These are phyloP conservation scores for Syngnathus scovelli DNA, from an alignment of 2,113 vertebrate genomes.

Conservation along the genomic window DNA sequence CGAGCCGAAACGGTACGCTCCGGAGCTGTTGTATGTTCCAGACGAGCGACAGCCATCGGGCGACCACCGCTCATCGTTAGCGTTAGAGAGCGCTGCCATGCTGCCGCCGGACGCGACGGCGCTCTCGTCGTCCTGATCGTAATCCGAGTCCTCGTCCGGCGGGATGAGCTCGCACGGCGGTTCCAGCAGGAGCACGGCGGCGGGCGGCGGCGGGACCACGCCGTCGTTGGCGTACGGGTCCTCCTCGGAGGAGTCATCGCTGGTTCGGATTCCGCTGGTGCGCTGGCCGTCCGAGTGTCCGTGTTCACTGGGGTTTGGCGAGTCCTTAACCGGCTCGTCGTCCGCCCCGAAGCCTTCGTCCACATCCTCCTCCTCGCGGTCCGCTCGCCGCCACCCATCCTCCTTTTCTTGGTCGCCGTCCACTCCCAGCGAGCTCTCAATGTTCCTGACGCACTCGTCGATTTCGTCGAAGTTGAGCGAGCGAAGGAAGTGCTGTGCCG, in stretches of 20 bases:
- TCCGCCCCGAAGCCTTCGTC: constrained; percentile 94
- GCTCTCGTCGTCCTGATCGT: constrained; percentile 86
- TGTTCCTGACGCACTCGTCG: constrained; percentile 90
- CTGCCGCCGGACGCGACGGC: constrained; percentile 85
- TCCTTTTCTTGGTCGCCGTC: constrained; percentile 41
- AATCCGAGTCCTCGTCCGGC: constrained; percentile 85
- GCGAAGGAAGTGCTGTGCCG: constrained; percentile 92
- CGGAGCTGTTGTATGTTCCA: constrained; percentile 90
- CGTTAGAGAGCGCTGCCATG: constrained; percentile 77
- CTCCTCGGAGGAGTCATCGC: constrained; percentile 94
- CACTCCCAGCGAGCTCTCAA: constrained; percentile 79
- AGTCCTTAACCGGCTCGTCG: constrained; percentile 94
- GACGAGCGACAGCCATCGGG: constrained; percentile 84
- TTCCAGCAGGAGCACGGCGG: constrained; percentile 63
- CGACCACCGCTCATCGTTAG: constrained; percentile 85
- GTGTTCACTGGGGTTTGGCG: constrained; percentile 92
- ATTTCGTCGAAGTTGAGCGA: constrained; percentile 97
- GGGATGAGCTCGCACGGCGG: constrained; percentile 77
- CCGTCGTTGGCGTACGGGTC: constrained; percentile 94
- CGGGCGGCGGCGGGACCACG: constrained; percentile 61
- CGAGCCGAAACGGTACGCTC: constrained; percentile 88
- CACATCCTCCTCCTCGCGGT: constrained; percentile 85
- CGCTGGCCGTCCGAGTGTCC: constrained; percentile 92
- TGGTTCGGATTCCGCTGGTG: constrained; percentile 92
- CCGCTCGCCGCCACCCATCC: constrained; percentile 37